These are phyloP conservation scores for Girardia tigrina DNA, from an alignment of 2,888 invertebrate genomes.

Conservation along the genomic window DNA sequence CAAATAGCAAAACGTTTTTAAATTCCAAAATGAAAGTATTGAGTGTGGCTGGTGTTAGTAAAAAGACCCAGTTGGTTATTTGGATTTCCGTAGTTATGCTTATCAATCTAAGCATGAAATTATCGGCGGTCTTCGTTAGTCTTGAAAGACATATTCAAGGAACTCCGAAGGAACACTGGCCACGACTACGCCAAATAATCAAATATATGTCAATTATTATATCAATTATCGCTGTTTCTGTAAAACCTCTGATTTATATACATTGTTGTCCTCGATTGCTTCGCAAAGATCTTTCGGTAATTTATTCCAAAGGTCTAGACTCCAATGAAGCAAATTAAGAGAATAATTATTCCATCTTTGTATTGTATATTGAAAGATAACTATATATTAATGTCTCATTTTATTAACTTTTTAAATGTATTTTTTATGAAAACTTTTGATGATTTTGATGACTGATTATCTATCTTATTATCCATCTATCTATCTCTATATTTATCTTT, in stretches of 20 bases:
- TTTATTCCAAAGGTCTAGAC: not conserved
- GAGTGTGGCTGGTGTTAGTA: not conserved
- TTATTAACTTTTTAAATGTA: not conserved
- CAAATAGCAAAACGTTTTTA: not conserved
- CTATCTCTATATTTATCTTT: no score
- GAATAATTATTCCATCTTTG: not conserved
- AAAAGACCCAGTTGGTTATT: not conserved
- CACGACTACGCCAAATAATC: not conserved
- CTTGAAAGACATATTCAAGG: not conserved
- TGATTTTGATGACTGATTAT: no score
- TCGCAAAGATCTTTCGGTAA: not conserved
- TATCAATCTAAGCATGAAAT: not conserved
- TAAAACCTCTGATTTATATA: not conserved
- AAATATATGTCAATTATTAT: not conserved
- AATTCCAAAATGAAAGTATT: not conserved
- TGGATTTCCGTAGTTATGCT: not conserved
- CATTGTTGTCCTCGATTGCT: not conserved
- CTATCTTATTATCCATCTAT: no score
- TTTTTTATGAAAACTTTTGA: no score
- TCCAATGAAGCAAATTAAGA: not conserved
- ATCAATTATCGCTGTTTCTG: not conserved
- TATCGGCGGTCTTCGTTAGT: not conserved
- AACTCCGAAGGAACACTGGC: not conserved
- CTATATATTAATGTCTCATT: not conserved
- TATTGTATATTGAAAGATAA: not conserved